Evolutionary conservation across 2,797 vertebrate species (phyloP).

Genomic region (Spea hammondii): DNA sequence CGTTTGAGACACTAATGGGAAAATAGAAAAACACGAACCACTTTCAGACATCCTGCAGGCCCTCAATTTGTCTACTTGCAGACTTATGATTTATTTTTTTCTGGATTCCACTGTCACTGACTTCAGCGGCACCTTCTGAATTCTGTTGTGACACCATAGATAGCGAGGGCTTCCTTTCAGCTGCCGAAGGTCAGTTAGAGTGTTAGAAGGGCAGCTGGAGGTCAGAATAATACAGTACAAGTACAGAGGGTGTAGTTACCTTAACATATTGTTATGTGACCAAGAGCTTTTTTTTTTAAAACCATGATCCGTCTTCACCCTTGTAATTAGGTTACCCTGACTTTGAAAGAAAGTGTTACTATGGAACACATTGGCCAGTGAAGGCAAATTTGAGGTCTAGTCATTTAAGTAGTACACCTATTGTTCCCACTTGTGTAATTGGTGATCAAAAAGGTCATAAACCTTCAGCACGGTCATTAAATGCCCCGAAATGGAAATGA

Average conservation of each 20-base stretch:
- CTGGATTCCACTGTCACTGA: constrained; percentile 71
- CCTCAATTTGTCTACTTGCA: constrained; percentile 69
- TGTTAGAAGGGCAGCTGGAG: constrained; percentile 72
- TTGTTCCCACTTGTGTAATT: constrained; percentile 71
- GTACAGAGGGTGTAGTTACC: constrained; percentile 62
- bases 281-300: constrained; percentile 58
- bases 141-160: constrained; percentile 66
- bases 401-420: constrained; percentile 63
- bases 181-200: constrained; percentile 73
- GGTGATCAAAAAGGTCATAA: constrained; percentile 72
- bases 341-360: constrained; percentile 67
- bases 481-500: constrained; percentile 56
- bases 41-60: constrained; percentile 63
- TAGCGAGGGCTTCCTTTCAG: constrained; percentile 69
- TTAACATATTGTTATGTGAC: constrained; percentile 64
- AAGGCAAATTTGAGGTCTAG: constrained; percentile 67
- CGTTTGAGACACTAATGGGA: constrained; percentile 60
- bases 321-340: constrained; percentile 55
- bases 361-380: constrained; percentile 67
- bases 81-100: constrained; percentile 77
- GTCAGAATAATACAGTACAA: constrained; percentile 73
- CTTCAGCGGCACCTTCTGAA: constrained; percentile 67
- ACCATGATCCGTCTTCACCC: constrained; percentile 69
- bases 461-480: constrained; percentile 62
- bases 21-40: constrained; percentile 57